phyloP scores from a whole-genome alignment of 2,888 invertebrate genomes.

The Hyposoter dolosus region DNA sequence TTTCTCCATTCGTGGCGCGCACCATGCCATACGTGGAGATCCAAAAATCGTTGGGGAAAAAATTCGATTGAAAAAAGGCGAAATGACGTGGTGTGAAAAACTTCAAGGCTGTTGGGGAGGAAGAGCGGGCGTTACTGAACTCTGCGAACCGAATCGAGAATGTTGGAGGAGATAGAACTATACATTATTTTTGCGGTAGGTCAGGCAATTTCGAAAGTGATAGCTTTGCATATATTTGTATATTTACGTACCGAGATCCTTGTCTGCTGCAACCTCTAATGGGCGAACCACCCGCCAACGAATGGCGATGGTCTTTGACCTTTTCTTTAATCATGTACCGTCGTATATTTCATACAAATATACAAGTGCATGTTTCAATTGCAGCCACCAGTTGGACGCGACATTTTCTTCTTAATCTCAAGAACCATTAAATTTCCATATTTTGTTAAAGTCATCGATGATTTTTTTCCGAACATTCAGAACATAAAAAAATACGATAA shows the following conservation, averaged over 20 bases:
- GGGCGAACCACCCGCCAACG: constrained; percentile 35
- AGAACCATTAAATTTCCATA: neutral
- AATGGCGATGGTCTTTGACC: constrained; percentile 43
- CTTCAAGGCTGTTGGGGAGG: constrained; percentile 38
- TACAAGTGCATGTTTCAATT: constrained; percentile 3
- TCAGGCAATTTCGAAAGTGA: constrained; percentile 70
- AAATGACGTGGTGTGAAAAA: constrained; percentile 22
- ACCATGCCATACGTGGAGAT: neutral
- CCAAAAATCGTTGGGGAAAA: neutral
- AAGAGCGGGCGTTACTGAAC: constrained; percentile 39
- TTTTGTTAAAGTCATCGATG: too few relatives aligned
- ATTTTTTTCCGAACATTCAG: too few relatives aligned
- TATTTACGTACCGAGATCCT: constrained; percentile 5
- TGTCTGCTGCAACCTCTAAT: constrained; percentile 50
- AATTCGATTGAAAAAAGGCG: constrained; percentile 7
- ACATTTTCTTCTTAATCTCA: neutral
- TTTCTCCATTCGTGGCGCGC: neutral
- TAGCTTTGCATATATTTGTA: constrained; percentile 56
- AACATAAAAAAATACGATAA: too few relatives aligned
- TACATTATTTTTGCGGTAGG: constrained; percentile 67
- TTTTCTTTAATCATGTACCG: constrained; percentile 13
- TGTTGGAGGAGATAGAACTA: constrained; percentile 42
- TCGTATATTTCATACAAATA: neutral
- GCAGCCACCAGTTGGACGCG: neutral
- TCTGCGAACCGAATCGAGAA: constrained; percentile 36